Conservation (phyloP, 2,113 vertebrate genomes). For the Gymnocephalus cernua region DNA sequence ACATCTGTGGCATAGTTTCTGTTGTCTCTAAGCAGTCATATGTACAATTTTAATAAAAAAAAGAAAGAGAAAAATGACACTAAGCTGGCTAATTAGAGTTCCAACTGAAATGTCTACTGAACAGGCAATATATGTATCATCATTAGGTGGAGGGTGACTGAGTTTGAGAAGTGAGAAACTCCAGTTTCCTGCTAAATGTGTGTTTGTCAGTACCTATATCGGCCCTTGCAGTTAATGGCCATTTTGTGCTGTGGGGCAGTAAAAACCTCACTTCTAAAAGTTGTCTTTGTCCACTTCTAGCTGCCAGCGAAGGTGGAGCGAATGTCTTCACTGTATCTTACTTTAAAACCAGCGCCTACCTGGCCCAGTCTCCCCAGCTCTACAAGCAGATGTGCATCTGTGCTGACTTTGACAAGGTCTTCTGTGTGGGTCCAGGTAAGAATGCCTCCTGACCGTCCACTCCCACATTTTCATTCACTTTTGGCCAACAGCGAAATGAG, state of each 20-base stretch:
- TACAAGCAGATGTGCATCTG: slow-evolving; percentile 99
- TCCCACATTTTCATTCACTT: neutral
- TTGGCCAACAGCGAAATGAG: slow-evolving; percentile 13
- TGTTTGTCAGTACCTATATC: neutral
- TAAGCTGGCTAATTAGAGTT: neutral
- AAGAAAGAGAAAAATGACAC: neutral
- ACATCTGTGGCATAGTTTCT: neutral
- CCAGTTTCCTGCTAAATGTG: neutral
- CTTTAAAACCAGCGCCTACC: slow-evolving; percentile 98
- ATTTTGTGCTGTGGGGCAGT: neutral
- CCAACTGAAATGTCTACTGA: slow-evolving; percentile 2
- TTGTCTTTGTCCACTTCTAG: slow-evolving; percentile 79
- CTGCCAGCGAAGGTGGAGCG: slow-evolving; percentile 98
- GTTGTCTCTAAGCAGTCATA: neutral
- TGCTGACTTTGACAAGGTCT: slow-evolving; percentile 98
- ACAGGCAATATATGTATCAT: neutral
- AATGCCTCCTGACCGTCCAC: slow-evolving; percentile 17
- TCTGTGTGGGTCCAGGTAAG: slow-evolving; percentile 97
- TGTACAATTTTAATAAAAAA: neutral
- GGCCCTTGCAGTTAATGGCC: neutral
- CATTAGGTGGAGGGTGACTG: neutral
- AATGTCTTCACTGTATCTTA: slow-evolving; percentile 99
- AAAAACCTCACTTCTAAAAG: slow-evolving; percentile 11
- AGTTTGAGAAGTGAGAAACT: neutral
- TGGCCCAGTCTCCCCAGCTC: slow-evolving; percentile 98